Conservation (phyloP, 2,888 invertebrate species). For the Folsomia manolachei region DNA sequence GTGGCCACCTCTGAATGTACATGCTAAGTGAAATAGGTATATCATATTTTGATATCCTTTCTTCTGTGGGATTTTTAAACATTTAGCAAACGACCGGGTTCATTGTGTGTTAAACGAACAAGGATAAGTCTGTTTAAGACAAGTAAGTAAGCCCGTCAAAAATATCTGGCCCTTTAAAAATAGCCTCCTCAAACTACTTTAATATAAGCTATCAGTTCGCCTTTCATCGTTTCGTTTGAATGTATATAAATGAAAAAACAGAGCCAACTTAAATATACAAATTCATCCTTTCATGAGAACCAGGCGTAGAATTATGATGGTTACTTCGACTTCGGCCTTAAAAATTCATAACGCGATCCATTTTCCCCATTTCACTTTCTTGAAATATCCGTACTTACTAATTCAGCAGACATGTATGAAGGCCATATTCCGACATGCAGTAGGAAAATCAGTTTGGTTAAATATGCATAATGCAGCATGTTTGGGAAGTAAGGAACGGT, state of each 20-base stretch:
- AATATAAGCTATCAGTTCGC: slow-evolving; percentile 6
- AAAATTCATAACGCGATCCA: neutral
- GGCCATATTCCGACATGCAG: too few species aligned
- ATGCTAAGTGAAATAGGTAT: too few species aligned
- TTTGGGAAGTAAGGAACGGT: too few species aligned
- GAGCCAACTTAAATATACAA: neutral
- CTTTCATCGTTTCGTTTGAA: slow-evolving; percentile 12
- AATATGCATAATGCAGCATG: too few species aligned
- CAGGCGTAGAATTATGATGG: neutral
- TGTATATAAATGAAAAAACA: too few species aligned
- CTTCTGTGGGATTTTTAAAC: neutral
- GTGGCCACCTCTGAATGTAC: too few species aligned
- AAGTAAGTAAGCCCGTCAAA: neutral
- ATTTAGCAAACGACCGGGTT: neutral
- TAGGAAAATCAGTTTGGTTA: too few species aligned
- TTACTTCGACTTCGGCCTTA: neutral
- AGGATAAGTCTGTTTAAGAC: neutral
- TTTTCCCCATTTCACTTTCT: neutral
- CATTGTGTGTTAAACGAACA: neutral
- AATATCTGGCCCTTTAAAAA: slow-evolving; percentile 9
- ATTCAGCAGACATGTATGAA: too few species aligned
- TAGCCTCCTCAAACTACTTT: neutral
- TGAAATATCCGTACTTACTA: too few species aligned
- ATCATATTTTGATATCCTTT: too few species aligned
- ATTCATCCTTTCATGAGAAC: neutral